Evolutionary conservation across 2,797 vertebrate genomes (phyloP).

Genomic region (Enteromius argenteus): DNA sequence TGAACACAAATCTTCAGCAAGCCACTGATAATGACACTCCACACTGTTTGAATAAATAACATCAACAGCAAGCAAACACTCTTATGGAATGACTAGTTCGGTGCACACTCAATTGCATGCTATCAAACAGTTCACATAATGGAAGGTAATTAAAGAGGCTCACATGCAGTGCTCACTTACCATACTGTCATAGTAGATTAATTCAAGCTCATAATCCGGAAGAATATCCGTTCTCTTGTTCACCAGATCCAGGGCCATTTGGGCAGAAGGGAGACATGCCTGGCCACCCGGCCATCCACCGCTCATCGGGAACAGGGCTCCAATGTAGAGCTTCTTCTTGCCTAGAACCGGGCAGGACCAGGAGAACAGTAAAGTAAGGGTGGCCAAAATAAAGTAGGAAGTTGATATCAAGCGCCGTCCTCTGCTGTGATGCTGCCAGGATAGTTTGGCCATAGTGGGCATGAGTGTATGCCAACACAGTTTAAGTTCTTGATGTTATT

Average conservation of each 20-base stretch:
- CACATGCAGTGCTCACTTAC: slow-evolving; percentile 72
- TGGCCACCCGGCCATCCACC: slow-evolving; percentile 94
- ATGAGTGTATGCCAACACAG: slow-evolving; percentile 15
- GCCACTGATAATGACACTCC: slow-evolving; percentile 19
- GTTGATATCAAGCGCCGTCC: slow-evolving; percentile 40
- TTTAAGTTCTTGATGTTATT: slow-evolving; percentile 8
- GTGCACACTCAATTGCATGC: slow-evolving; percentile 1
- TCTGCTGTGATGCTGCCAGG: slow-evolving; percentile 36
- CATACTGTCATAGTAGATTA: slow-evolving; percentile 92
- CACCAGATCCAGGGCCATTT: slow-evolving; percentile 91
- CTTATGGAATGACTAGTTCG: slow-evolving; percentile 8
- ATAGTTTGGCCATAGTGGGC: slow-evolving; percentile 60
- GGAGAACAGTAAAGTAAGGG: slow-evolving; percentile 70
- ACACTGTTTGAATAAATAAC: slow-evolving; percentile 43
- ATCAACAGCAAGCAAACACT: slow-evolving; percentile 49
- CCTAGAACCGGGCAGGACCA: slow-evolving; percentile 81
- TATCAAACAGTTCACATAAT: slow-evolving; percentile 34
- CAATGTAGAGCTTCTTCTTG: slow-evolving; percentile 92
- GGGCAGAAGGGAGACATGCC: slow-evolving; percentile 88
- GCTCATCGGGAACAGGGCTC: slow-evolving; percentile 93
- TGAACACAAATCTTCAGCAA: slow-evolving; percentile 32
- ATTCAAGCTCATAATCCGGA: slow-evolving; percentile 90
- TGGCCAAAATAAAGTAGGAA: slow-evolving; percentile 63
- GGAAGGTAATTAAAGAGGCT: slow-evolving; percentile 33
- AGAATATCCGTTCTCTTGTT: slow-evolving; percentile 90